These are phyloP conservation scores for Limnephilus lunatus DNA, from an alignment of 2,888 invertebrate species.

Conservation along the genomic window DNA sequence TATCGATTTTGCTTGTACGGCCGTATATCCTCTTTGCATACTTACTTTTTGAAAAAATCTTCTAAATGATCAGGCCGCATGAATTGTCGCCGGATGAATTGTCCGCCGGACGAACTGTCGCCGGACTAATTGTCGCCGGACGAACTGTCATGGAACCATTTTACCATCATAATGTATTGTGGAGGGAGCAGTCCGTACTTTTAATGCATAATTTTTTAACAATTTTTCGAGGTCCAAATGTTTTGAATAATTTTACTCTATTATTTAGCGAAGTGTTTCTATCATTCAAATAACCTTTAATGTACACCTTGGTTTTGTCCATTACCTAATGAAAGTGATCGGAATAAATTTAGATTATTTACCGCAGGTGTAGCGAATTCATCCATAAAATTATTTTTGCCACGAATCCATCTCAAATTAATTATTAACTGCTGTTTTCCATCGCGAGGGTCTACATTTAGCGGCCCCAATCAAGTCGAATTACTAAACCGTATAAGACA, in stretches of 20 bases:
- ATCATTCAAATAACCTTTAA: background rate
- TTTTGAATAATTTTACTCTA: background rate
- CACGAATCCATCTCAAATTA: background rate
- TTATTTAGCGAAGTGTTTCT: background rate
- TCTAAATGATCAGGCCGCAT: too few species aligned
- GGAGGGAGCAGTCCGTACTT: too few species aligned
- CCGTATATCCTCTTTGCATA: too few species aligned
- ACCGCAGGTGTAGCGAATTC: background rate
- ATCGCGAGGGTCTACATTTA: background rate
- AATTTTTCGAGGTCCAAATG: too few species aligned
- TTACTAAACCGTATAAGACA: constrained; percentile 16
- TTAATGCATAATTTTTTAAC: too few species aligned
- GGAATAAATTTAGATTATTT: background rate
- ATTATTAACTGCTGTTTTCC: constrained; percentile 16
- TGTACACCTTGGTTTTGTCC: background rate
- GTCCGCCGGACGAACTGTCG: too few species aligned
- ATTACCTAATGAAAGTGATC: background rate
- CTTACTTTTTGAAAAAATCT: too few species aligned
- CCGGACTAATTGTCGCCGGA: too few species aligned
- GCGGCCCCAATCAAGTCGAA: constrained; percentile 25
- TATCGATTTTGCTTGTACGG: too few species aligned
- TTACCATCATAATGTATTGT: too few species aligned
- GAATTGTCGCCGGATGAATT: too few species aligned
- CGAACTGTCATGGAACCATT: too few species aligned
- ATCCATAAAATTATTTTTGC: constrained; percentile 5